These are phyloP conservation scores for Lasius fuliginosus DNA, from an alignment of 2,888 invertebrate genomes.

Conservation along the genomic window DNA sequence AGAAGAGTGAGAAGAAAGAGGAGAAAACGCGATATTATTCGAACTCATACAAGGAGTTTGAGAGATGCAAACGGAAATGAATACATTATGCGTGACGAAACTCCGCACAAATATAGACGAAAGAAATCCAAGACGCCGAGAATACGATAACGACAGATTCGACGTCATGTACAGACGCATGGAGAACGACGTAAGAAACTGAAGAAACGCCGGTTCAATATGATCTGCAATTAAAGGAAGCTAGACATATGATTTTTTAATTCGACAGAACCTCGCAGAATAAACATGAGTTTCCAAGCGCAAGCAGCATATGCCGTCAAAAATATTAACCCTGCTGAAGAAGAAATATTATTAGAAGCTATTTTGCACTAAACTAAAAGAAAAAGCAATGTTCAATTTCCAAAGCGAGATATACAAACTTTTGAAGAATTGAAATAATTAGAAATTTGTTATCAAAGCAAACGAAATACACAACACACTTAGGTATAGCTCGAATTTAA, in stretches of 20 bases:
- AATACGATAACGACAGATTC: conserved; percentile 2
- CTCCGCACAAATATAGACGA: background rate
- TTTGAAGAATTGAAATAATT: background rate
- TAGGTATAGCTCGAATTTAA: no score
- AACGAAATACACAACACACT: no score
- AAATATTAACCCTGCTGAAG: no score
- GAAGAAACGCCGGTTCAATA: background rate
- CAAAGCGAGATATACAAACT: background rate
- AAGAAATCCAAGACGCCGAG: background rate
- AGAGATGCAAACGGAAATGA: conserved; percentile 4
- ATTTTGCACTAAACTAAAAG: background rate
- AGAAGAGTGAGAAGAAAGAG: background rate
- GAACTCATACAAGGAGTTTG: background rate
- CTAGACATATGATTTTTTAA: background rate
- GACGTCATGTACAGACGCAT: background rate
- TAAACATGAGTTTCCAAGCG: no score
- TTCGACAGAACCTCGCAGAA: background rate
- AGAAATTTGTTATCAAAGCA: no score
- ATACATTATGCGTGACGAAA: conserved; percentile 1
- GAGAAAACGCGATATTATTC: background rate
- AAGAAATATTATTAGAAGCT: background rate
- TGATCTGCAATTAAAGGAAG: background rate
- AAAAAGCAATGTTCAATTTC: background rate
- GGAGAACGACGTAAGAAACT: background rate
- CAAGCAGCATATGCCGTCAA: no score